Conservation (phyloP, 2,797 vertebrate genomes). For the Paratrypauchen microcephalus region DNA sequence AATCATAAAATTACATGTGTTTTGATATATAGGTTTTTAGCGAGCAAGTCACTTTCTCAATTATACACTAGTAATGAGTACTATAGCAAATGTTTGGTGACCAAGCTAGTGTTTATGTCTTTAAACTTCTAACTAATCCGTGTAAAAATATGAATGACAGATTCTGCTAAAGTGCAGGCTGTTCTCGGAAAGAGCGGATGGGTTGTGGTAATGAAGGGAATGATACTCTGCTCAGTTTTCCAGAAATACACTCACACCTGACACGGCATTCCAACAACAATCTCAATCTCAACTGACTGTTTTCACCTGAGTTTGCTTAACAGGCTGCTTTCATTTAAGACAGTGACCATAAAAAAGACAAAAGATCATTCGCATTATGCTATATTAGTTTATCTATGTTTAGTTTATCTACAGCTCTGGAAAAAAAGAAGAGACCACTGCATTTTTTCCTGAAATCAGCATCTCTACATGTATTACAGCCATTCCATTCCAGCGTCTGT, state of each 20-base stretch:
- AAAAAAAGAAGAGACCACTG: no score
- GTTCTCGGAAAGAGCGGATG: background rate
- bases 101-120: background rate
- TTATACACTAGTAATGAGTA: background rate
- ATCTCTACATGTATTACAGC: no score
- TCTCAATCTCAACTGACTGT: background rate
- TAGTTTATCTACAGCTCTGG: no score
- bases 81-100: background rate
- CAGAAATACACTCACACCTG: conserved; percentile 7
- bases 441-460: no score
- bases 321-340: background rate
- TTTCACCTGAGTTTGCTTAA: background rate
- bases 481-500: no score
- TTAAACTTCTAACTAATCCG: background rate
- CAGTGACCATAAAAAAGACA: background rate
- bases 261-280: background rate
- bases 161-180: background rate
- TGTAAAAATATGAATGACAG: background rate
- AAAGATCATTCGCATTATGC: background rate
- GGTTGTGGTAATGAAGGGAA: conserved; percentile 4
- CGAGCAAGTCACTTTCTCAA: background rate
- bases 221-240: background rate
- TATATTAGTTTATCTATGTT: background rate
- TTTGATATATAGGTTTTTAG: background rate
- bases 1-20: no score